A percentile compares a stretch with the other conserved stretches of the same genome.
These are phyloP conservation scores for Copidosoma floridanum DNA, from an alignment of 1,140 invertebrate species.

Conservation along the genomic window DNA sequence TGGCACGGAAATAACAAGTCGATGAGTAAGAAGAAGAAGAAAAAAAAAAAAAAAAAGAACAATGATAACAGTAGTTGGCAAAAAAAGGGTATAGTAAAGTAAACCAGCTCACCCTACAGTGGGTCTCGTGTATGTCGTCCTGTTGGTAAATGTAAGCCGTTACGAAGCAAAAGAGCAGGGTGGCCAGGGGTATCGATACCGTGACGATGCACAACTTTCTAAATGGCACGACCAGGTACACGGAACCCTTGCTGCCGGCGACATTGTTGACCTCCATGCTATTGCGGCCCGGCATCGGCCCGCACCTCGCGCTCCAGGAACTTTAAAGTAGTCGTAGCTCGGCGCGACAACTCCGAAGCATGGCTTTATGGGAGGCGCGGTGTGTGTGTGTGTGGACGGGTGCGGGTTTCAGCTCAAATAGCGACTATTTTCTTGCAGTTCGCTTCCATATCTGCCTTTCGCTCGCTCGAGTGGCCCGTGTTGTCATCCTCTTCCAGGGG, in stretches of 20 bases:
- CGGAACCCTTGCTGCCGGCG: conserved; percentile 44
- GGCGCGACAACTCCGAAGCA: too few relatives aligned
- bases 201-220: conserved; percentile 75
- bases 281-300: too few relatives aligned
- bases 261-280: conserved; percentile 53
- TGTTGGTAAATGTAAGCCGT: conserved; percentile 85
- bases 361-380: too few relatives aligned
- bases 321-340: too few relatives aligned
- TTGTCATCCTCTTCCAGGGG: neutral
- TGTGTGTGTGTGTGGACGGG: too few relatives aligned
- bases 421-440: neutral
- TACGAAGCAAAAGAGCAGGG: conserved; percentile 80
- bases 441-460: neutral
- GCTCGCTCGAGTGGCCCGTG: neutral
- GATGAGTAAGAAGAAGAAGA: too few relatives aligned
- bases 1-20: too few relatives aligned
- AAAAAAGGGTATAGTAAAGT: too few relatives aligned
- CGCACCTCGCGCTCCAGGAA: too few relatives aligned
- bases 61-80: too few relatives aligned
- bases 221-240: conserved; percentile 60
- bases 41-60: too few relatives aligned
- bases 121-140: conserved; percentile 89
- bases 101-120: conserved; percentile 73
- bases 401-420: too few relatives aligned
- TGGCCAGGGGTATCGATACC: conserved; percentile 75